Conservation (phyloP, 2,797 vertebrate genomes). For the Numenius phaeopus region DNA sequence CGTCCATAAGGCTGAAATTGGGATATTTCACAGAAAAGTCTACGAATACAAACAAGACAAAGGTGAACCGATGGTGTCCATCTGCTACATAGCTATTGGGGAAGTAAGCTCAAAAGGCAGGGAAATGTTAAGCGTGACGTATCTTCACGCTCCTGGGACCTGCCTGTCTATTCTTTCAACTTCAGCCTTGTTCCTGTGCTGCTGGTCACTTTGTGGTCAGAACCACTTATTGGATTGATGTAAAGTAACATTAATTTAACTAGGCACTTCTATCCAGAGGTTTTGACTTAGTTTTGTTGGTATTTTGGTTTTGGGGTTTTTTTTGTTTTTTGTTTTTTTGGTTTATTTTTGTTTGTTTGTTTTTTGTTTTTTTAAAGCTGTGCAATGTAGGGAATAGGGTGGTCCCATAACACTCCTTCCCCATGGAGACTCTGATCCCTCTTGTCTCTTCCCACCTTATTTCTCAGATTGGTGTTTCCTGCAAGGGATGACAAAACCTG, state of each 20-base stretch:
- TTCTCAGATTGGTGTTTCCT: not conserved
- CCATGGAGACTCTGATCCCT: not conserved
- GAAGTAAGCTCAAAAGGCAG: not conserved
- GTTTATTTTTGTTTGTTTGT: not conserved
- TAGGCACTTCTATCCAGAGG: not conserved
- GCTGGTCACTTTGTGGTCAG: not conserved
- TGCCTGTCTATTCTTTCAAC: not conserved
- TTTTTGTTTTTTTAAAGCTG: not conserved
- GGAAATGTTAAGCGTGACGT: fast-evolving
- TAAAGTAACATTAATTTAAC: not conserved
- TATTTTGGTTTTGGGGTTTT: too few species aligned
- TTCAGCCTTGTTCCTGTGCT: not conserved
- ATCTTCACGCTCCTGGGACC: not conserved
- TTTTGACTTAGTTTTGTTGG: not conserved
- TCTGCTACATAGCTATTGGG: fast-evolving
- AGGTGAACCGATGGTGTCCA: not conserved
- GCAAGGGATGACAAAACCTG: not conserved
- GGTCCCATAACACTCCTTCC: not conserved
- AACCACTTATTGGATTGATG: not conserved
- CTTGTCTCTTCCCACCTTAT: not conserved
- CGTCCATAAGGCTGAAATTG: not conserved
- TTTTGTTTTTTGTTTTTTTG: not conserved
- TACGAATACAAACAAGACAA: not conserved
- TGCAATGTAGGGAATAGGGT: not conserved
- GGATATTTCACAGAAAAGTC: not conserved